Base-by-base conservation (phyloP, 2,888 invertebrate genomes). In the Agrotis ipsilon region DNA sequence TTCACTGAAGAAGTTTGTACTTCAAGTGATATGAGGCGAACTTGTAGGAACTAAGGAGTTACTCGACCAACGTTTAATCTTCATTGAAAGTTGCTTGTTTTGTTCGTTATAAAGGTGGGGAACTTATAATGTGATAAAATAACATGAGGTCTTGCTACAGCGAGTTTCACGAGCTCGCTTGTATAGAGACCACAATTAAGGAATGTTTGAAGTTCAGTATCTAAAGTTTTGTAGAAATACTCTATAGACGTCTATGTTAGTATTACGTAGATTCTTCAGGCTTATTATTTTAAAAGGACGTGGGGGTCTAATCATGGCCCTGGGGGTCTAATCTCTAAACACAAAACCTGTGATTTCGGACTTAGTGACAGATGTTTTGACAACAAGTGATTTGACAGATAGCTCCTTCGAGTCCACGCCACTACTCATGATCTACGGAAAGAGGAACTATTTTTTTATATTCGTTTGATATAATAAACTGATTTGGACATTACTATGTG, bases 11-110 rank as follows among this genome's bases (percentile, higher is more conserved):
- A 64, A 71, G 49, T 74, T 70, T 51, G 21, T 68, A 64, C 51
- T 78, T 71, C 27, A 62, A 70, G 58, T 67, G 76, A 62, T 74
- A 70, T 60, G 46, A 68, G 59, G 46, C 45, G 16, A 58, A 66
- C 55, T 71, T 78, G 63, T 64, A 51, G 21, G 57, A 63, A 58
- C 59, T 72, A 52, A 48, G 57, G 54, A 69, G 52, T 32, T 52
- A 48, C 61, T 81, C 27, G 54, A 68, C 69, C 48, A 46, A 49
- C 65, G 65, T 78, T 78, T 82, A 82, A 75, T 82, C 65, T 68
- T 75, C 65, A 71, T 78, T 60, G 63, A 62, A 76, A 82, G 74
- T 81, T 77, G 43, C 21, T 61, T 72, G 72, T 80, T 64, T 74
- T 66, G 57, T 66, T 62, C 46, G 46, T 45, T 72, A 55, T 63